Evolutionary conservation across 2,888 invertebrate genomes (phyloP).

Genomic region (Cepaea hortensis): DNA sequence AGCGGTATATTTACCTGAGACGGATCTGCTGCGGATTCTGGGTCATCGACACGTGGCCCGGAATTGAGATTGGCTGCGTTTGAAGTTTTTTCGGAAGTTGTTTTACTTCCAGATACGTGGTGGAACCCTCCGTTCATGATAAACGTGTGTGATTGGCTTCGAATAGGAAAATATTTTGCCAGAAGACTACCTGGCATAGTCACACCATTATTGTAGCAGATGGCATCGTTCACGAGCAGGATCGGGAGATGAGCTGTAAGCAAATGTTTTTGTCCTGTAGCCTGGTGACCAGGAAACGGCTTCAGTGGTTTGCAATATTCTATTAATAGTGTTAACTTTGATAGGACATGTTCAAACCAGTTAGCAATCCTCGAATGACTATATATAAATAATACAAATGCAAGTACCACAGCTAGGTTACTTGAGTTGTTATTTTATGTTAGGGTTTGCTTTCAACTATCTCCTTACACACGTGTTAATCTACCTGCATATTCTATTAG

Average conservation of each 20-base stretch:
- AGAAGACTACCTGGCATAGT: constrained; percentile 41
- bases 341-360: no score
- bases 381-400: background rate
- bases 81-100: constrained; percentile 27
- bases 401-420: background rate
- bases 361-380: no score
- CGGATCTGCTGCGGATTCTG: constrained; percentile 34
- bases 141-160: constrained; percentile 20
- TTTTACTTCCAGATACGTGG: constrained; percentile 18
- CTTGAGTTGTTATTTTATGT: no score
- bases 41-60: constrained; percentile 37
- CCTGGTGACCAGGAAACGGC: no score
- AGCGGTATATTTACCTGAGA: constrained; percentile 31
- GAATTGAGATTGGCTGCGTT: constrained; percentile 30
- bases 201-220: background rate
- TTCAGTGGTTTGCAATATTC: no score
- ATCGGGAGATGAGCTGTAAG: no score
- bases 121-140: constrained; percentile 46
- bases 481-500: no score
- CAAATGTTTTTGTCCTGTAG: no score
- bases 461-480: background rate
- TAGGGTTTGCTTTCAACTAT: background rate
- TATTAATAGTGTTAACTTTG: no score
- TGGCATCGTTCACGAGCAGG: background rate
- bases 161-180: constrained; percentile 16